phyloP scores from a whole-genome alignment of 2,888 invertebrate genomes.

The Macaria notata region DNA sequence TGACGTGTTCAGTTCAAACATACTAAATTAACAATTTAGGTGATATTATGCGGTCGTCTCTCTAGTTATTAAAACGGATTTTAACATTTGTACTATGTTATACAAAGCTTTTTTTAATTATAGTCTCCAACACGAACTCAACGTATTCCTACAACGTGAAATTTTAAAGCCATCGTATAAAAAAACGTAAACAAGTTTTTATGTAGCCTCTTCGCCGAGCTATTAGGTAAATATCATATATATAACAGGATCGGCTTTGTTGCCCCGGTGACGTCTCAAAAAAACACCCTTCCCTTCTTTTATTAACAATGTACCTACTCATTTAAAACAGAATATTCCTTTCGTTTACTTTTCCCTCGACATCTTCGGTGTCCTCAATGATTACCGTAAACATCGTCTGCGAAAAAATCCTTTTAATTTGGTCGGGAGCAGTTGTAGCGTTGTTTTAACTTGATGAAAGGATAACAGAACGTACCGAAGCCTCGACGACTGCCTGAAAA shows the following conservation, averaged over 20 bases:
- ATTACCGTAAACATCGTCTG: slow-evolving; percentile 30
- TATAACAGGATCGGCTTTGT: slow-evolving; percentile 10
- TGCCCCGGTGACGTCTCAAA: slow-evolving; percentile 3
- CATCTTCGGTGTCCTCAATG: slow-evolving; percentile 26
- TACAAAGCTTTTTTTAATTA: too few species aligned
- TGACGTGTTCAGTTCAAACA: too few species aligned
- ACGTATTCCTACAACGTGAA: too few species aligned
- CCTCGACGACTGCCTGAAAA: slow-evolving; percentile 6
- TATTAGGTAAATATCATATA: slow-evolving; percentile 16
- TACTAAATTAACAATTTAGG: too few species aligned
- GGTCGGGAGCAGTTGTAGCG: slow-evolving; percentile 20
- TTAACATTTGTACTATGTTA: too few species aligned
- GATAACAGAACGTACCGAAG: slow-evolving; percentile 34
- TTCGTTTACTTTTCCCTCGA: slow-evolving; percentile 23
- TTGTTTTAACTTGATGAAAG: slow-evolving; percentile 43
- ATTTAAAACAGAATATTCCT: slow-evolving; percentile 28
- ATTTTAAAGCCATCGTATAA: slow-evolving; percentile 3
- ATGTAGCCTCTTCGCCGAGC: slow-evolving; percentile 4
- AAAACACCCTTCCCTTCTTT: slow-evolving; percentile 13
- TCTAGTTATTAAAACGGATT: too few species aligned
- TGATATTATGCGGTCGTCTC: too few species aligned
- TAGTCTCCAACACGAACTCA: too few species aligned
- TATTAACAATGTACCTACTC: slow-evolving; percentile 20
- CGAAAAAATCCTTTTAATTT: slow-evolving; percentile 32
- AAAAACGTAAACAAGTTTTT: slow-evolving; percentile 8